phyloP scores from a whole-genome alignment of 2,888 invertebrate genomes.

The Craniophora ligustri region DNA sequence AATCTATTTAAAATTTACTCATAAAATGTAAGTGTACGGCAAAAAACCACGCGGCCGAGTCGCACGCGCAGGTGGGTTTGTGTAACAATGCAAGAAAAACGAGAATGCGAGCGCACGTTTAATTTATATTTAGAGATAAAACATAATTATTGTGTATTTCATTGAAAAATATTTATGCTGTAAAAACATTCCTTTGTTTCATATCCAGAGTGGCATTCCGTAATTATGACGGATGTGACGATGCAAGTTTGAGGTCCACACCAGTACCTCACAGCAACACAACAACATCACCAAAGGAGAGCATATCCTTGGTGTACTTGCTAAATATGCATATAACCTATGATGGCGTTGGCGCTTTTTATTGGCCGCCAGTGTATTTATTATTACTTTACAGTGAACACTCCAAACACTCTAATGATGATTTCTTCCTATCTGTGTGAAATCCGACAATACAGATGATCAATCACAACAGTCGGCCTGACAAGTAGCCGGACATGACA shows the following conservation, averaged over 20 bases:
- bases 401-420: constrained; percentile 11
- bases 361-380: constrained; percentile 16
- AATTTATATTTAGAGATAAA: constrained; percentile 60
- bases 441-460: constrained; percentile 10
- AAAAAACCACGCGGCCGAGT: constrained; percentile 30
- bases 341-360: too few relatives aligned
- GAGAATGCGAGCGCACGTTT: constrained; percentile 51
- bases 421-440: constrained; percentile 1
- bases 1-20: constrained; percentile 3
- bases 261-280: too few relatives aligned
- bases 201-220: constrained; percentile 37
- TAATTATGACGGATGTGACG: constrained; percentile 41
- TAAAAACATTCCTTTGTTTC: constrained; percentile 45
- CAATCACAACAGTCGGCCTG: not conserved
- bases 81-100: constrained; percentile 55
- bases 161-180: constrained; percentile 48
- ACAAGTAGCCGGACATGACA: not conserved
- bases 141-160: constrained; percentile 60
- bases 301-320: too few relatives aligned
- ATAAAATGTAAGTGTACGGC: constrained; percentile 1
- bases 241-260: too few relatives aligned
- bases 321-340: too few relatives aligned
- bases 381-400: constrained; percentile 15
- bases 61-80: constrained; percentile 52
- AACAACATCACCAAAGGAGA: too few relatives aligned